Evolutionary conservation across 2,797 vertebrate species (phyloP).

Genomic region (Dipus sagitta): DNA sequence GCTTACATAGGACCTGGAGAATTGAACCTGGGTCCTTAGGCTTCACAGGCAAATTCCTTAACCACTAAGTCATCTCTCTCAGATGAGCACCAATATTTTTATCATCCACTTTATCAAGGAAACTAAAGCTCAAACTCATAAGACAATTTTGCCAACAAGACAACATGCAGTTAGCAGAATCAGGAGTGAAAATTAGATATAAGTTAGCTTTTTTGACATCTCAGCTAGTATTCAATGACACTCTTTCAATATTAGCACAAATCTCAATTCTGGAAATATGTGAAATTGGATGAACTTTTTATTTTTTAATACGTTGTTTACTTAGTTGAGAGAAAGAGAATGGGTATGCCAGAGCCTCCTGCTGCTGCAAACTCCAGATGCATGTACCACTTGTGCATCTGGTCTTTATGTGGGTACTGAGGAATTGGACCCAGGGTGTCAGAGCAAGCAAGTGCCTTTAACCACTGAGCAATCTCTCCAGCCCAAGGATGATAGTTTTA

Average conservation of each 20-base stretch:
- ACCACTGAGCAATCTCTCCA: too few relatives aligned
- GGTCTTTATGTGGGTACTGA: too few relatives aligned
- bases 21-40: too few relatives aligned
- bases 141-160: conserved; percentile 10
- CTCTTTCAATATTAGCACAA: not conserved
- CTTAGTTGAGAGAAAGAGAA: too few relatives aligned
- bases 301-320: not conserved
- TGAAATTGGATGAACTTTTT: not conserved
- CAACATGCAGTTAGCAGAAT: not conserved
- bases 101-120: not conserved
- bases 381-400: too few relatives aligned
- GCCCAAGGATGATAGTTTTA: not conserved
- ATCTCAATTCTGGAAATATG: not conserved
- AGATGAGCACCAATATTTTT: not conserved
- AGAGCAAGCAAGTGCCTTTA: too few relatives aligned
- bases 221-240: not conserved
- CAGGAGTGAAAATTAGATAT: conserved; percentile 10
- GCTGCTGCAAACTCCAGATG: too few relatives aligned
- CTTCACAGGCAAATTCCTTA: too few relatives aligned
- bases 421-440: too few relatives aligned
- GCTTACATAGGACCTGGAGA: too few relatives aligned
- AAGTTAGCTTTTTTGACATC: conserved; percentile 2
- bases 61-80: too few relatives aligned
- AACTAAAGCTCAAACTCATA: not conserved
- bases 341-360: too few relatives aligned